Evolutionary conservation across 2,888 invertebrate species (phyloP), one percentile per base, ranked within the genome.

Genomic region (Agelastica alni): DNA sequence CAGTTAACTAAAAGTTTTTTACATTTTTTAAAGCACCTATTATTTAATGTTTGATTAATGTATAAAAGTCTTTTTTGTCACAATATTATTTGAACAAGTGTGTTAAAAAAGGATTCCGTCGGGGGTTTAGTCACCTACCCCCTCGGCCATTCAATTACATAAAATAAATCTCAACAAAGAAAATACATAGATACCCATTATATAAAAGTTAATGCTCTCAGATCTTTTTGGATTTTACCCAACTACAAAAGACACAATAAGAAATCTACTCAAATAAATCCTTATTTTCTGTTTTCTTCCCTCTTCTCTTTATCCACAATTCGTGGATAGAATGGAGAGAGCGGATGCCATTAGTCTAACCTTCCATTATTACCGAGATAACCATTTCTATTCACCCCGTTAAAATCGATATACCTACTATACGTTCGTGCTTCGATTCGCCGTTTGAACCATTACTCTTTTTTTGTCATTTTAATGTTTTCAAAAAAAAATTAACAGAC

Each of bases 391-490:
- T 45, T 45, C 44, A 45, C 44, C 32, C 32, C 44, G 44, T 32
- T 45, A 45, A 45, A 45, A 45, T 45, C 44, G 44, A 45, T 45
- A 45, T 45, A 45, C 31, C 44, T 45, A 45, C 44, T n/a, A n/a
- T n/a, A n/a, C n/a, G 32, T 45, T 45, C 32, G 22, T 17, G 18
- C 17, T 9, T 9, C 18, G 10, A 10, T 13, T 13, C 3, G 31
- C 18, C 32, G 20, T 12, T 34, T 45, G 44, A 31, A 45, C 44
- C 44, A 45, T 45, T 10, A 22, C 22, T 22, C 22, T 7, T 6
- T 7, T 22, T 22, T 22, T 22, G 4, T 22, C 22, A 22, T 22
- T 22, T 5, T 5, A 22, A 22, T 22, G 4, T 22, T 22, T 22
- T 22, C 7, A 5, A 22, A 5, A 5, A 7, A 22, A 22, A 22